Evolutionary conservation across 2,888 invertebrate species (phyloP).

Genomic region (Ichneumoninae sp.): DNA sequence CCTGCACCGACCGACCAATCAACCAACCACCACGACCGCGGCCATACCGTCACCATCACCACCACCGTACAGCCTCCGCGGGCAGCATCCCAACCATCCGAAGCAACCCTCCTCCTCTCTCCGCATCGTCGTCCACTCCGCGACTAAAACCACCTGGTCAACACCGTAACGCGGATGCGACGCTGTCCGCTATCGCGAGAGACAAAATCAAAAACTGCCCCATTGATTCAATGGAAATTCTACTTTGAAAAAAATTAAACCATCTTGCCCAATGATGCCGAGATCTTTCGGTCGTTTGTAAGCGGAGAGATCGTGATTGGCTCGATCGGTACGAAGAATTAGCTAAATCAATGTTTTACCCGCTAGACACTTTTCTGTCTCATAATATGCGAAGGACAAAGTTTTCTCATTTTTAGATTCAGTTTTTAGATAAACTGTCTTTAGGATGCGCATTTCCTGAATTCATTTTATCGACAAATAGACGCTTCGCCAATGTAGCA

Average conservation of each 20-base stretch:
- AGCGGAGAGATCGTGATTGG: background rate
- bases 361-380: too few relatives aligned
- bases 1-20: slow-evolving; percentile 73
- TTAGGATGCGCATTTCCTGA: too few relatives aligned
- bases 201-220: background rate
- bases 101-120: background rate
- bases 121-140: background rate
- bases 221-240: background rate
- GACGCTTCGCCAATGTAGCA: too few relatives aligned
- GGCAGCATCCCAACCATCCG: slow-evolving; percentile 16
- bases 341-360: background rate
- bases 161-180: slow-evolving; percentile 13
- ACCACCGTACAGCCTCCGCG: slow-evolving; percentile 30
- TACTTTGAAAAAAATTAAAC: background rate
- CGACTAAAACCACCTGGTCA: slow-evolving; percentile 39
- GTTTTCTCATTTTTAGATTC: too few relatives aligned
- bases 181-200: slow-evolving; percentile 4
- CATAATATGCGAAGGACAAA: too few relatives aligned
- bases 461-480: too few relatives aligned
- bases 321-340: background rate
- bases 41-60: slow-evolving; percentile 31
- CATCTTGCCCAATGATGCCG: background rate
- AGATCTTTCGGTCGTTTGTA: background rate
- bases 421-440: too few relatives aligned
- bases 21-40: slow-evolving; percentile 58